phyloP scores from a whole-genome alignment of 2,797 vertebrate species.

The Dicrostonyx torquatus region DNA sequence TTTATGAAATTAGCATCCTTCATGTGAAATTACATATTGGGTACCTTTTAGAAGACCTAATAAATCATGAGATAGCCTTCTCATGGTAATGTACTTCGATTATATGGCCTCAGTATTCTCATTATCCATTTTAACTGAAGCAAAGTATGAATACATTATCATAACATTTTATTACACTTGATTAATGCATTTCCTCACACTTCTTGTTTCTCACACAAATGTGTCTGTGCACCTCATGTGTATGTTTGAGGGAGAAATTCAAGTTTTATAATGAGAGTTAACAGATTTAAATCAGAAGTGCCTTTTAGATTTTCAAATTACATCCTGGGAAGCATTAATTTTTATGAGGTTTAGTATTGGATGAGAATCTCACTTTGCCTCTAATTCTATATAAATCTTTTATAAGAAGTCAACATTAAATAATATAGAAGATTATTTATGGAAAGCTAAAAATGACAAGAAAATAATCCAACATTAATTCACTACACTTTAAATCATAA shows the following conservation, averaged over 20 bases:
- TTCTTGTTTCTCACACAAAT: constrained; percentile 76
- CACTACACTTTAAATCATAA: constrained; percentile 64
- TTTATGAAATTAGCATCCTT: constrained; percentile 70
- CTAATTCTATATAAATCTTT: constrained; percentile 69
- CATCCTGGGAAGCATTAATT: constrained; percentile 75
- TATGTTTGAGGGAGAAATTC: constrained; percentile 72
- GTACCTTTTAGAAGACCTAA: constrained; percentile 57
- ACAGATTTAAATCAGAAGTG: constrained; percentile 83
- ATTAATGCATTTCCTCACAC: constrained; percentile 78
- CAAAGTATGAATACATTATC: constrained; percentile 70
- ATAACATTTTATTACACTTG: constrained; percentile 74
- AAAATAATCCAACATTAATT: constrained; percentile 67
- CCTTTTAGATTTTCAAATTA: constrained; percentile 81
- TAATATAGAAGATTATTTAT: constrained; percentile 67
- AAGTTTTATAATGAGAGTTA: constrained; percentile 80
- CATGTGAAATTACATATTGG: constrained; percentile 51
- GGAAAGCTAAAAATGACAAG: constrained; percentile 59
- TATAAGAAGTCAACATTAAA: constrained; percentile 65
- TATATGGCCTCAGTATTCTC: constrained; percentile 22
- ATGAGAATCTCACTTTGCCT: constrained; percentile 66
- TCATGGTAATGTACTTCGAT: accelerated
- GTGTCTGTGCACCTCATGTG: constrained; percentile 58
- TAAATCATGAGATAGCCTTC: constrained; percentile 56
- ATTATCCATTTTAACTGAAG: constrained; percentile 66
- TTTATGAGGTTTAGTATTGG: constrained; percentile 74